Conservation (phyloP, 2,888 invertebrate genomes). For the Acleris laterana region DNA sequence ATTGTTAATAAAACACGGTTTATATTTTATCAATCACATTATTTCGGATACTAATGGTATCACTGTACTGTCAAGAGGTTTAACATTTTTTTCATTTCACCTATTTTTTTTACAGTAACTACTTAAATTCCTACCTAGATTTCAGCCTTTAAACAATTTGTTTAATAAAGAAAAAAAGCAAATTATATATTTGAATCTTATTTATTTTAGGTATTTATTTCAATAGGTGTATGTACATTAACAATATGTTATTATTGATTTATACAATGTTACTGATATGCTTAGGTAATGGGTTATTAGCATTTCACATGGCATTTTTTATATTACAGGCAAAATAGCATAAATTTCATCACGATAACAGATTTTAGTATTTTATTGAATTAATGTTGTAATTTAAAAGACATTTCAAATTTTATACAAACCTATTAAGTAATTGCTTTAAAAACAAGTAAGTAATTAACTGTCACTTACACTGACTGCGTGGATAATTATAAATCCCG, state of each 20-base stretch:
- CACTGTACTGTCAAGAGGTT: too few relatives aligned
- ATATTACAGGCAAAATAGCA: conserved; percentile 1
- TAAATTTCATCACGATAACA: too few relatives aligned
- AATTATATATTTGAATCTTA: not conserved
- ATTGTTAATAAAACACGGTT: too few relatives aligned
- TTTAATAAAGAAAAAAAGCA: not conserved
- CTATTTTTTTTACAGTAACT: too few relatives aligned
- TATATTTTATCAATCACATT: too few relatives aligned
- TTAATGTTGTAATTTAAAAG: too few relatives aligned
- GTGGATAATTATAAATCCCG: conserved; percentile 7
- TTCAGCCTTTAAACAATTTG: not conserved
- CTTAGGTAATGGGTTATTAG: conserved; percentile 58
- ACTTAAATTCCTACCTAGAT: not conserved
- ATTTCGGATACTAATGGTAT: too few relatives aligned
- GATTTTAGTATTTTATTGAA: too few relatives aligned
- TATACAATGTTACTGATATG: conserved; percentile 69
- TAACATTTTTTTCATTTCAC: too few relatives aligned
- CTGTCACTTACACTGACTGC: conserved; percentile 26
- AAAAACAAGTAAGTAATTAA: conserved; percentile 7
- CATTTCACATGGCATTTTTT: conserved; percentile 23
- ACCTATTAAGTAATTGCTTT: not conserved
- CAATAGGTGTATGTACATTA: conserved; percentile 46
- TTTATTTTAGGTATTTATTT: conserved; percentile 9
- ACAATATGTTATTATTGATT: conserved; percentile 41
- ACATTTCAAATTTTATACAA: not conserved